These are phyloP conservation scores for Argyrosomus japonicus DNA, from an alignment of 2,113 vertebrate genomes.

Conservation along the genomic window DNA sequence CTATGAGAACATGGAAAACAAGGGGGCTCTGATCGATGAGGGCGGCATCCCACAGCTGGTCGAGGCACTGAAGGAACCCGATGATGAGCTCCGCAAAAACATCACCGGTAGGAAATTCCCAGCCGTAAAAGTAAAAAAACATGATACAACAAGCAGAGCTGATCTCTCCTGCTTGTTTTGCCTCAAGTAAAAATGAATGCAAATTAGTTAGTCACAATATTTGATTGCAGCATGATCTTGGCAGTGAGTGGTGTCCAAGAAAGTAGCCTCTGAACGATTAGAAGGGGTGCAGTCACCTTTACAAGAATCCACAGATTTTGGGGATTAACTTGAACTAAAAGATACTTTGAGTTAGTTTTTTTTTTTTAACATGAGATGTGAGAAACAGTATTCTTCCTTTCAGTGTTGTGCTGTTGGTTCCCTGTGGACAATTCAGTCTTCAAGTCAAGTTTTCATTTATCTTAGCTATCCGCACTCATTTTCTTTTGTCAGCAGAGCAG, in stretches of 20 bases:
- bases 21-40: constrained; percentile 89
- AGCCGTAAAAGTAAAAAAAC: not conserved
- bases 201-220: not conserved
- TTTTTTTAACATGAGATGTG: not conserved
- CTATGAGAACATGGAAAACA: constrained; percentile 93
- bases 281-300: not conserved
- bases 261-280: not conserved
- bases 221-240: constrained; percentile 1
- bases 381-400: not conserved
- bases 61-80: constrained; percentile 84
- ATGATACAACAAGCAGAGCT: not conserved
- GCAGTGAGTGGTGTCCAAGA: constrained; percentile 2
- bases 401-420: not conserved
- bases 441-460: not conserved
- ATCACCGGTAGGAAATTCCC: constrained; percentile 79
- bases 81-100: constrained; percentile 94
- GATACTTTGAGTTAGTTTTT: not conserved
- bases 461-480: not conserved
- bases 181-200: not conserved
- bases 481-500: no score
- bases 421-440: not conserved
- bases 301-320: not conserved
- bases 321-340: not conserved
- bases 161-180: not conserved
- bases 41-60: constrained; percentile 90